phyloP scores from a whole-genome alignment of 2,113 vertebrate species.

The Leptobrachium leishanense region DNA sequence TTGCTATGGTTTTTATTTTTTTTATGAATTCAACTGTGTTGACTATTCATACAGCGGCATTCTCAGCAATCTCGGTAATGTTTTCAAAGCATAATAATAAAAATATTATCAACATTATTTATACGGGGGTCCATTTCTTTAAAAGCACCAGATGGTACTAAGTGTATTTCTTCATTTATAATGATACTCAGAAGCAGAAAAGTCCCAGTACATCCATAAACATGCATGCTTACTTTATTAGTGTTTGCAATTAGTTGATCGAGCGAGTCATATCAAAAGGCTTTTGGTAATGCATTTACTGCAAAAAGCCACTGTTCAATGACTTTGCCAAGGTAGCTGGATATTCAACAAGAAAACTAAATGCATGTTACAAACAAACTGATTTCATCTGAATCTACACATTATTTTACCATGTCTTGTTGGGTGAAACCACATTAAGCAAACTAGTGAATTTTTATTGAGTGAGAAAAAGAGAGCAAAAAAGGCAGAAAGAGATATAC shows the following conservation, averaged over 20 bases:
- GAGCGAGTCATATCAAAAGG: background rate
- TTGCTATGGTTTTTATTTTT: constrained; percentile 14
- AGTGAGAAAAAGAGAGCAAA: too few species aligned
- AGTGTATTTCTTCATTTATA: background rate
- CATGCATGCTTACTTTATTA: background rate
- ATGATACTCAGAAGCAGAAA: background rate
- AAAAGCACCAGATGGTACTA: constrained; percentile 26
- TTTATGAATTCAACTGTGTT: constrained; percentile 15
- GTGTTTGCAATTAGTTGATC: background rate
- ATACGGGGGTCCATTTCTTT: background rate
- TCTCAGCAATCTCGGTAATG: background rate
- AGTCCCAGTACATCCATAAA: background rate
- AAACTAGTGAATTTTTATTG: too few species aligned
- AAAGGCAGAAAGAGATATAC: too few species aligned
- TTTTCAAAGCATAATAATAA: constrained; percentile 10
- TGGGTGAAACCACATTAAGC: too few species aligned
- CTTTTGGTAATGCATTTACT: background rate
- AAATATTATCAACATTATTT: constrained; percentile 16
- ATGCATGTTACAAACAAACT: too few species aligned
- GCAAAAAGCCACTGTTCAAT: background rate
- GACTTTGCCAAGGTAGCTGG: background rate
- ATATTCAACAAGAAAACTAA: background rate
- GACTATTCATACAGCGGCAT: constrained; percentile 22
- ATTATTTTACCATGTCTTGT: too few species aligned
- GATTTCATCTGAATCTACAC: too few species aligned